phyloP scores from a whole-genome alignment of 2,888 invertebrate species.

The Gisinianus flammeolus region DNA sequence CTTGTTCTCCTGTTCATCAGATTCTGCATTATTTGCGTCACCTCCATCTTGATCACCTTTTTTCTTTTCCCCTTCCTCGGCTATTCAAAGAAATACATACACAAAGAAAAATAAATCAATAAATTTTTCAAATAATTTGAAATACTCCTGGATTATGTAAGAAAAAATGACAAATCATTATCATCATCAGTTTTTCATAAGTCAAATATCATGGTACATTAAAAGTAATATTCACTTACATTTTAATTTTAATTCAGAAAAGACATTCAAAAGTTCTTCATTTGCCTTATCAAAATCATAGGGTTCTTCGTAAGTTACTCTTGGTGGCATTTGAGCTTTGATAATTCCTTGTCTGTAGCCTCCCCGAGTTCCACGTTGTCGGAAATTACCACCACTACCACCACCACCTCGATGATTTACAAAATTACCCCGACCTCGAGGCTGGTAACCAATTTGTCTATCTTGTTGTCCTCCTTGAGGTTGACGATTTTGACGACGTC shows the following conservation, averaged over 20 bases:
- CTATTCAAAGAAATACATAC: constrained; percentile 4
- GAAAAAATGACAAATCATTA: no score
- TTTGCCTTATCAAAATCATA: constrained; percentile 99
- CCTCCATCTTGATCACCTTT: constrained; percentile 34
- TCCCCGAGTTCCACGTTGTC: constrained; percentile 43
- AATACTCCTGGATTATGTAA: background rate
- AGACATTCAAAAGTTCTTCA: constrained; percentile 82
- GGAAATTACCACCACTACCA: constrained; percentile 40
- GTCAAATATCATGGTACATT: no score
- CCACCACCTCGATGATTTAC: constrained; percentile 45
- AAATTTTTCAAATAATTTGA: background rate
- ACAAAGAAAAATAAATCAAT: background rate
- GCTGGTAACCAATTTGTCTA: constrained; percentile 49
- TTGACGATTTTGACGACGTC: constrained; percentile 26
- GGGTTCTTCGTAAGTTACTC: constrained; percentile 81
- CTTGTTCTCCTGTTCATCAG: constrained; percentile 74
- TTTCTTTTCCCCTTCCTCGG: constrained; percentile 29
- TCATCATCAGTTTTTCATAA: no score
- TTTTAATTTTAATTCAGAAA: constrained; percentile 76
- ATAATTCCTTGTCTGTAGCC: constrained; percentile 51
- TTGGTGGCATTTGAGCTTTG: constrained; percentile 47
- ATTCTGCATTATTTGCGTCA: constrained; percentile 45
- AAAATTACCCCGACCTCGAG: constrained; percentile 53
- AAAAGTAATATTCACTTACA: background rate
- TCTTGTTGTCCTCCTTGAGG: constrained; percentile 26